These are phyloP conservation scores for Diplodus sargus DNA, from an alignment of 2,797 vertebrate genomes.

Conservation along the genomic window DNA sequence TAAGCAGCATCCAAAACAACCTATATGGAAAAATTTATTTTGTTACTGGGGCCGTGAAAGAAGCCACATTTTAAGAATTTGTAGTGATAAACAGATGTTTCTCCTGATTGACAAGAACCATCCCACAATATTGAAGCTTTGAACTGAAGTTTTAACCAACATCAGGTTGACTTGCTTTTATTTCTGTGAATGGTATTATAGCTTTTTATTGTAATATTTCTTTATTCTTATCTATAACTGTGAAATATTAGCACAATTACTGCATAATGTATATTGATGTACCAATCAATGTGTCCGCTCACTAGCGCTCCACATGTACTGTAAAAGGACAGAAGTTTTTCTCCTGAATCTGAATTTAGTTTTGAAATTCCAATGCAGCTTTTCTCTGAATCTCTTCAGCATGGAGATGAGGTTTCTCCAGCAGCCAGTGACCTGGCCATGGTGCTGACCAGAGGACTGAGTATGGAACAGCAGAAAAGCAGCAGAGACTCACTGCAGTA, in stretches of 20 bases:
- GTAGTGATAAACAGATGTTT: neutral
- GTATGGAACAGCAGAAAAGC: constrained; percentile 96
- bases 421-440: constrained; percentile 96
- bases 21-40: neutral
- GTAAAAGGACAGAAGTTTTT: neutral
- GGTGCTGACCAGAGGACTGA: constrained; percentile 95
- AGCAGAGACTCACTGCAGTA: constrained; percentile 96
- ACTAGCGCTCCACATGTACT: neutral
- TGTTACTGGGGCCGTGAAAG: neutral
- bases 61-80: neutral
- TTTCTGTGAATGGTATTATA: neutral
- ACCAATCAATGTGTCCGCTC: neutral
- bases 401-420: constrained; percentile 92
- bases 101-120: neutral
- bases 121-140: neutral
- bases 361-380: neutral
- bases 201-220: neutral
- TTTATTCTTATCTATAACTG: neutral
- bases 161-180: neutral
- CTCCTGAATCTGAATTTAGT: neutral
- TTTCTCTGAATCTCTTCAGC: constrained; percentile 76
- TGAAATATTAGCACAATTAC: neutral
- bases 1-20: no score
- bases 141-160: no score
- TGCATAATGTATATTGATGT: neutral